A percentile compares a stretch with the other conserved stretches of the same genome.
These are phyloP conservation scores for Cebuella pygmaea DNA, from an alignment of 2,797 vertebrate genomes.

Conservation along the genomic window DNA sequence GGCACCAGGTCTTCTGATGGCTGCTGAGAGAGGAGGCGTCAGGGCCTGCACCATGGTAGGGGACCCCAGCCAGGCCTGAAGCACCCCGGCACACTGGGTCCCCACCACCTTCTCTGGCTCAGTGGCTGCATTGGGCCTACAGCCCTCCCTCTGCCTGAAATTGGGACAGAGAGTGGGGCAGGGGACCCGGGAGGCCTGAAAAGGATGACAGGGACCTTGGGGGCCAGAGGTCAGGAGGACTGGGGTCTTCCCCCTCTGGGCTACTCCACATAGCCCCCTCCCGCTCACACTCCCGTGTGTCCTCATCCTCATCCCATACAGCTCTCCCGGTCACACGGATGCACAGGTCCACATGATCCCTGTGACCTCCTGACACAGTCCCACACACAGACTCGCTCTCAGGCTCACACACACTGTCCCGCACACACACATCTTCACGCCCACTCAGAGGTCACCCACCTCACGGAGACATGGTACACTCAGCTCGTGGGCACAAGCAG, in stretches of 20 bases:
- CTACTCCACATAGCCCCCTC: too few relatives aligned
- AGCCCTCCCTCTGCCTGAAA: not conserved
- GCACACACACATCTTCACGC: not conserved
- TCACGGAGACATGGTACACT: not conserved
- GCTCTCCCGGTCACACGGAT: accelerated
- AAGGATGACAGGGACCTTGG: not conserved
- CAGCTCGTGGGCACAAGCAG: not conserved
- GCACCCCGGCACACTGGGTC: accelerated
- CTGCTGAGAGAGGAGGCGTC: slow-evolving; percentile 85
- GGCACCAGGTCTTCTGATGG: slow-evolving; percentile 93
- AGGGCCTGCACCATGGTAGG: not conserved
- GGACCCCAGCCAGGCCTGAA: not conserved
- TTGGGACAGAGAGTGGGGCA: not conserved
- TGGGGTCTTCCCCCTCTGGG: not conserved
- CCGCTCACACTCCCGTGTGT: not conserved
- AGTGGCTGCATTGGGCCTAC: accelerated
- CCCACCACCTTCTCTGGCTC: not conserved
- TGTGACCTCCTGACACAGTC: not conserved
- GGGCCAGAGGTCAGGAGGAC: not conserved
- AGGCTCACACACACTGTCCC: accelerated
- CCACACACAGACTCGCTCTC: not conserved
- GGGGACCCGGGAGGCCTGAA: not conserved
- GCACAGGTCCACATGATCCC: accelerated
- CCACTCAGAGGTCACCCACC: not conserved
- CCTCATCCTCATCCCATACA: not conserved